Conservation (phyloP, 2,888 invertebrate species). For the Drosophila engyochracea region DNA sequence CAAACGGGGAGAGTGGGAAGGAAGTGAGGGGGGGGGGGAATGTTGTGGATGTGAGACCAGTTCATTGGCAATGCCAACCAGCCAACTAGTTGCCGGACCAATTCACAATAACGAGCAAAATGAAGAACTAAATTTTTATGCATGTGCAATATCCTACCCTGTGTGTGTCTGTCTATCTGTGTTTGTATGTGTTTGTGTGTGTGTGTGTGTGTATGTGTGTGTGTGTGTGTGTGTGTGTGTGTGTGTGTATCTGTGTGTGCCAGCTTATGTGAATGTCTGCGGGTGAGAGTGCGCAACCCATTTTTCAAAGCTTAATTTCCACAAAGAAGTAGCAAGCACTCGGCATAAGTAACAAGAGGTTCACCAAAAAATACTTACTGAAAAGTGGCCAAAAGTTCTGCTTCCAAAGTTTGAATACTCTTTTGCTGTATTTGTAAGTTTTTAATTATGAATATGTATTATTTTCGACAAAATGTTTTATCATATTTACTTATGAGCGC, state of each 20-base stretch:
- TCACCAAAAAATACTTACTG: constrained; percentile 31
- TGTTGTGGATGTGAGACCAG: neutral
- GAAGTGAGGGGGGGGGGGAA: neutral
- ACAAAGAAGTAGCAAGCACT: constrained; percentile 56
- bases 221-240: constrained; percentile 13
- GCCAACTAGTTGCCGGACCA: constrained; percentile 50
- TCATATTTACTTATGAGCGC: neutral
- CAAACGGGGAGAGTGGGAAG: neutral
- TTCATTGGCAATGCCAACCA: constrained; percentile 12
- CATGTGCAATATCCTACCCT: constrained; percentile 30
- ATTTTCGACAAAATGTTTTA: neutral
- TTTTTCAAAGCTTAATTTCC: constrained; percentile 80
- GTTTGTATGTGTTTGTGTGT: constrained; percentile 16
- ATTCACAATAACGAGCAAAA: constrained; percentile 72
- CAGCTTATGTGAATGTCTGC: constrained; percentile 4
- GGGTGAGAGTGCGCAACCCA: constrained; percentile 48
- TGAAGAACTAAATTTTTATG: constrained; percentile 73
- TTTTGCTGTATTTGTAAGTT: neutral
- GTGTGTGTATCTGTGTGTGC: constrained; percentile 14
- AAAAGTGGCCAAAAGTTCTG: neutral
- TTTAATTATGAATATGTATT: neutral
- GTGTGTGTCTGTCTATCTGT: constrained; percentile 19
- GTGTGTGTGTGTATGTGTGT: constrained; percentile 9
- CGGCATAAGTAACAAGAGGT: constrained; percentile 35
- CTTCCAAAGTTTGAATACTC: no score